Evolutionary conservation across 35 echinoderm and acorn worm species (phyloP), one percentile per base, ranked within the genome.

Genomic region (Diadema setosum): DNA sequence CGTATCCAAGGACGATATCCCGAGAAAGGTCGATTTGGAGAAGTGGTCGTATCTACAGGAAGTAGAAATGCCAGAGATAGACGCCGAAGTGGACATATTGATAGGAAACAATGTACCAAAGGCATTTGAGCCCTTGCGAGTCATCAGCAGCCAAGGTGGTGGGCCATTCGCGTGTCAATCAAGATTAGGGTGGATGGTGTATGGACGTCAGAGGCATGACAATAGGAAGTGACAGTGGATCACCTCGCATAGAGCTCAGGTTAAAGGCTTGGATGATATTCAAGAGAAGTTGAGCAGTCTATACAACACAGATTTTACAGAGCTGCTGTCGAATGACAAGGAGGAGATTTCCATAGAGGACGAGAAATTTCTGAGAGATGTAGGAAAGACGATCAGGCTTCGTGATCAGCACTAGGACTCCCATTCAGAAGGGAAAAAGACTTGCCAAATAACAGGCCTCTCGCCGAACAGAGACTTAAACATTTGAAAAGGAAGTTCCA

Each of bases 331-430:
- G 18, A 18, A 50, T 9, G 46, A 50, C 46, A 7, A 50, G 46
- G 46, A 9, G 18, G 46, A 50, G 46, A 50, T 9, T 7, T 50
- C 46, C 7, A 50, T 9, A 18, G 46, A 50, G 46, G 46, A 50
- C 46, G 18, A 50, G 46, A 7, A 7, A 50, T 50, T 7, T 50
- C 7, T 18, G 18, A 50, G 18, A 7, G 7, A 50, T 50, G 46
- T 18, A 50, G 7, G 7, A 50, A 50, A 50, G 46, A 50, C 7
- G 46, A 50, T n/a, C n/a, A n/a, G n/a, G n/a, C n/a, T n/a, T n/a
- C n/a, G n/a, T n/a, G n/a, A n/a, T n/a, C n/a, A n/a, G n/a, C 90
- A 92, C 69, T 61, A 16, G 58, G 58, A 49, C 83, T 92, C 5
- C 90, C 90, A 7, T 86, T 92, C 75, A 89, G 81, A 46, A 35